Base-by-base conservation (phyloP, 2,888 invertebrate genomes). In the Zygaena filipendulae region DNA sequence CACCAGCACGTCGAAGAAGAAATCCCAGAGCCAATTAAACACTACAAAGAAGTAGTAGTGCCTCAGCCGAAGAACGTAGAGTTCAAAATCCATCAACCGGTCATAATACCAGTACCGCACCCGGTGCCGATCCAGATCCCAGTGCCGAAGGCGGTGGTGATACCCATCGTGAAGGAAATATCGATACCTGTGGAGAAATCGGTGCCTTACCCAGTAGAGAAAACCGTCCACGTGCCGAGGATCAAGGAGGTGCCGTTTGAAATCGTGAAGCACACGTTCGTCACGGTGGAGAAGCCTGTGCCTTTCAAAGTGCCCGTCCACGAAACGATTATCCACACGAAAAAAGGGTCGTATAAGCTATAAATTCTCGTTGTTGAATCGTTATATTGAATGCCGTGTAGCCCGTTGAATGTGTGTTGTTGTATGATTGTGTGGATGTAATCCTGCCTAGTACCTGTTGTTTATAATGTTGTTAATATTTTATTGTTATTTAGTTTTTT, bases 271-370 rank as follows among this genome's bases (percentile, higher is more conserved):
- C 87, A 87, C 46, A 61, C 87, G 7, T 82, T 85, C 3, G 85
- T 87, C n/a, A 84, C 84, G 0, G 85, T 88, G 0, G 84, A 85
- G 25, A 87, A 86, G 40, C 88, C 88, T 0, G 75, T 86, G 21
- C 87, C 88, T 1, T 85, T 87, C 36, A 87, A 86, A 50, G 87
- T 88, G 13, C 88, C 88, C 0, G 85, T 87, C 2, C 85, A 87
- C 52, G 88, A 88, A 61, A 85, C 87, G 21, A 83, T 88, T 32
- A 86, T 88, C 44, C 88, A 88, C 46, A 85, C 86, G 28, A 83
- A 86, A 40, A 87, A 87, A 52, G 80, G 80, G 21, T 68, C 72
- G 0, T 72, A 79, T 35, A 66, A 79, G 47, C 51, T 66, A 29
- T 64, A 60, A 59, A 21, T 23, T 21, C 18, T 29, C n/a, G 20